Evolutionary conservation across 2,888 invertebrate genomes (phyloP), one percentile per base, ranked within the genome.

Genomic region (Caenorhabditis macrosperma): DNA sequence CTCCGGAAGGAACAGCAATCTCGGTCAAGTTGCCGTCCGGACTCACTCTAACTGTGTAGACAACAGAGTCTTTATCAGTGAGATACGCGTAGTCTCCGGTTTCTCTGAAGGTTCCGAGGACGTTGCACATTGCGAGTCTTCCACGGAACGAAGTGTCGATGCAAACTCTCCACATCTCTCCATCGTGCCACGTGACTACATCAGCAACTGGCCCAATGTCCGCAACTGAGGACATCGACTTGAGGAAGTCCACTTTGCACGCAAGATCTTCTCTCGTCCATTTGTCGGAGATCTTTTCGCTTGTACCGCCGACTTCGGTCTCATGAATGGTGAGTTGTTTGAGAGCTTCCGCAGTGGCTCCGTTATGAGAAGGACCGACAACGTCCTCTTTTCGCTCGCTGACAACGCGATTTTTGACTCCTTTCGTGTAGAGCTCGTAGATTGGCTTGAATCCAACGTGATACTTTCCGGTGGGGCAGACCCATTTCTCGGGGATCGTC

Each of bases 161-260:
- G 90, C 95, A 95, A 12, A 94, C 95, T 90, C 94, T 94, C 97
- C 97, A 98, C 33, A 94, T 93, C 26, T 93, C 92, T 12, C 96
- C 96, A 92, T 97, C 96, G 90, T 96, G 93, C 91, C 95, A 98
- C 30, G 97, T 93, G 61, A 99, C 93, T 92, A 96, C 96, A 91
- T 99, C 99, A 91, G 95, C 96, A 5, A 95, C 94, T 1, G 95
- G 95, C 20, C 97, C 97, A 9, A 94, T 91, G 90, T 97, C 96
- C 68, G 92, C 92, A 91, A 94, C 96, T 91, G 97, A 97, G 83
- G 98, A 97, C 57, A 94, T 93, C 78, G 92, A 93, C 86, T 94
- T 94, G 74, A 98, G 92, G 30, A 92, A 88, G 87, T 98, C 97
- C 63, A 96, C 92, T 88, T 94, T 94, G 12, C 94, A 94, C 88